A percentile compares a stretch with the other conserved stretches of the same genome.
Conservation (phyloP, 2,888 invertebrate species). For the Rhamnusium bicolor region DNA sequence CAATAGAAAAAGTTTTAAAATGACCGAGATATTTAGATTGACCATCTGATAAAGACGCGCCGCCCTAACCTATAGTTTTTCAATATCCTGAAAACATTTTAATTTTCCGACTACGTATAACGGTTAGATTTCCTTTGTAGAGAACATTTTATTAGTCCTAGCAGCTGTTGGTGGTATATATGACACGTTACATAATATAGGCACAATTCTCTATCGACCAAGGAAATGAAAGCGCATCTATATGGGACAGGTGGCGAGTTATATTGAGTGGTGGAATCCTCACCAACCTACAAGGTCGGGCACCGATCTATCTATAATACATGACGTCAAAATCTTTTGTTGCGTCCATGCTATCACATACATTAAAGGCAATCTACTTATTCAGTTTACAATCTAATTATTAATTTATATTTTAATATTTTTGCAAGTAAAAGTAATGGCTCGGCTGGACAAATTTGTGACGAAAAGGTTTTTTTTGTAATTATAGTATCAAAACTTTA, state of each 20-base stretch:
- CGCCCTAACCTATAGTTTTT: too few relatives aligned
- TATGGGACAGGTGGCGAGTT: not conserved
- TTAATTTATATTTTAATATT: too few relatives aligned
- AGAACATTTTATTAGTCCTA: not conserved
- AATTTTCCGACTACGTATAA: too few relatives aligned
- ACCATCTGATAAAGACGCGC: too few relatives aligned
- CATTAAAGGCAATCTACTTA: not conserved
- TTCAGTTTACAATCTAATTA: too few relatives aligned
- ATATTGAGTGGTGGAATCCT: not conserved
- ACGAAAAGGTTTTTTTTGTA: too few relatives aligned
- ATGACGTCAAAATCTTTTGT: not conserved
- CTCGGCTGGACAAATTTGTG: too few relatives aligned
- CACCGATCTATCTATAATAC: not conserved
- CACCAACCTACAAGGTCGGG: not conserved
- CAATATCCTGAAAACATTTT: too few relatives aligned
- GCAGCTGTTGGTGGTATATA: not conserved
- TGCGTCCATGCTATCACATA: not conserved
- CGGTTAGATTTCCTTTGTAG: not conserved
- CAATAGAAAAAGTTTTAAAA: too few relatives aligned
- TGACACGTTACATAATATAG: not conserved
- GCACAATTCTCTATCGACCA: not conserved
- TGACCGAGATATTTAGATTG: too few relatives aligned
- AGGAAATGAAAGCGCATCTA: conserved; percentile 22
- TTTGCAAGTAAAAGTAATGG: too few relatives aligned
- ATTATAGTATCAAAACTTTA: too few relatives aligned